phyloP scores from a whole-genome alignment of 2,888 invertebrate genomes.

The Hymenopus coronatus region DNA sequence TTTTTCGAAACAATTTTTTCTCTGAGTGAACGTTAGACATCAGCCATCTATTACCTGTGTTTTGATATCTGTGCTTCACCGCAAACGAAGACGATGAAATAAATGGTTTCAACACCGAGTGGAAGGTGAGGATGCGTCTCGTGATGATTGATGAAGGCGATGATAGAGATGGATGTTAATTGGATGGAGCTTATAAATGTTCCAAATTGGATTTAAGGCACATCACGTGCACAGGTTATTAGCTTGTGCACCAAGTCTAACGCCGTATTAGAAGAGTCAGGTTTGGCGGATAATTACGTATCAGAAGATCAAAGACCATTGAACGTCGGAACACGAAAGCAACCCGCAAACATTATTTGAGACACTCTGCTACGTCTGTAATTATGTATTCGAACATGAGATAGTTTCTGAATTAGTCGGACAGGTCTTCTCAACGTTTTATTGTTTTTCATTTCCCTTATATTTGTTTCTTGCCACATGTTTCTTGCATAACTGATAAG shows the following conservation, averaged over 20 bases:
- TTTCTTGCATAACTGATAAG: too few species aligned
- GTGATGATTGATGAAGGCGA: background rate
- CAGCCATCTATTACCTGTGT: too few species aligned
- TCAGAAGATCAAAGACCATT: background rate
- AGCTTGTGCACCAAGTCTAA: background rate
- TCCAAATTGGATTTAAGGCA: background rate
- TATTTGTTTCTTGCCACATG: too few species aligned
- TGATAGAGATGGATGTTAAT: background rate
- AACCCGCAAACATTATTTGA: background rate
- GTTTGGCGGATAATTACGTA: background rate
- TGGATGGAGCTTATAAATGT: background rate
- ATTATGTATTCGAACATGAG: background rate
- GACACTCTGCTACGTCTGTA: background rate
- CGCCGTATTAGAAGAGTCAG: background rate
- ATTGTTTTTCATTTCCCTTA: too few species aligned
- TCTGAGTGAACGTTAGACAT: too few species aligned
- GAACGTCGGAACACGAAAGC: background rate
- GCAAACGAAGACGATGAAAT: too few species aligned
- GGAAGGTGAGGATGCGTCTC: background rate
- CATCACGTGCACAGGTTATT: background rate
- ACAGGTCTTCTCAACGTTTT: too few species aligned
- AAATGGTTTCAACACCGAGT: too few species aligned
- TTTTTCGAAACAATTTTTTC: too few species aligned
- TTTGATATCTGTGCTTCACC: too few species aligned
- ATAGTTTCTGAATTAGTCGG: background rate